These are phyloP conservation scores for Eumaeus atala DNA, from an alignment of 1,140 invertebrate genomes.

Conservation along the genomic window DNA sequence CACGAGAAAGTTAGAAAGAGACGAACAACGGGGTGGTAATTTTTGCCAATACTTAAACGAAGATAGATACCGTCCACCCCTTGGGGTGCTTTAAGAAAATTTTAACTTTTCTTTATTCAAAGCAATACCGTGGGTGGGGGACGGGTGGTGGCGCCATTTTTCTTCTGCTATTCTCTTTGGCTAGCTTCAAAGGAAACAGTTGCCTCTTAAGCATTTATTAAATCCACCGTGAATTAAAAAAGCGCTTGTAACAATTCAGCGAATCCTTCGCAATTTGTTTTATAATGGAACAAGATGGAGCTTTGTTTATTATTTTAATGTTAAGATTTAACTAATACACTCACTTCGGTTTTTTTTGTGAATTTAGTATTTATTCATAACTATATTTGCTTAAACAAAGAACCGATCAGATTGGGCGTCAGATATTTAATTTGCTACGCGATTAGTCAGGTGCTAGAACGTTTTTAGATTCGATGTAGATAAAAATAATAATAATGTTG, in stretches of 20 bases:
- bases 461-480: too few species aligned
- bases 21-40: constrained; percentile 40
- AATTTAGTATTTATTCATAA: too few species aligned
- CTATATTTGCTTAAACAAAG: too few species aligned
- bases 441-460: too few species aligned
- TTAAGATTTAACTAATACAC: too few species aligned
- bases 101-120: constrained; percentile 71
- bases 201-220: constrained; percentile 58
- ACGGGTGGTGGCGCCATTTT: constrained; percentile 51
- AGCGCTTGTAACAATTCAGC: constrained; percentile 4
- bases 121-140: constrained; percentile 33
- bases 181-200: constrained; percentile 57
- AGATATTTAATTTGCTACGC: too few species aligned
- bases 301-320: too few species aligned
- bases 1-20: constrained; percentile 39
- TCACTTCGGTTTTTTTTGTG: too few species aligned
- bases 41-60: constrained; percentile 69
- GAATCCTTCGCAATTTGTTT: constrained; percentile 1
- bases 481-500: too few species aligned
- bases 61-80: constrained; percentile 53
- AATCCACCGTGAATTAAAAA: constrained; percentile 35
- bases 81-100: constrained; percentile 64
- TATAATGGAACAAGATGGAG: not conserved
- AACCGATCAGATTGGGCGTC: too few species aligned
- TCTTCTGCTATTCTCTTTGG: constrained; percentile 65